Conservation (phyloP, 2,888 invertebrate genomes). For the Dascillus cervinus region DNA sequence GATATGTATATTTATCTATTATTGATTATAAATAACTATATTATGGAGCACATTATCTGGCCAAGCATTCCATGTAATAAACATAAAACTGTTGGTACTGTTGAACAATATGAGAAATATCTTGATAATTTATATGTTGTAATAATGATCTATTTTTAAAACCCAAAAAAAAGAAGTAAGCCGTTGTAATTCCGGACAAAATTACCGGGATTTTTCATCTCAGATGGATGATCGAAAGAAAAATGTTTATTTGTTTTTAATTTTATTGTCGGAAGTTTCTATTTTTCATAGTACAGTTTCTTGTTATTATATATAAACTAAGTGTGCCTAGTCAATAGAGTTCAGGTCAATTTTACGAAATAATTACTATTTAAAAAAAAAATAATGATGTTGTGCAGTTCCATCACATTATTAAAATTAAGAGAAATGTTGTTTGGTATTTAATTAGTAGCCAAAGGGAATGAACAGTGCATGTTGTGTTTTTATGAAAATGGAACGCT, state of each 20-base stretch:
- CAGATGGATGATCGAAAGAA: no score
- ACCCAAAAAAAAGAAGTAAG: slow-evolving; percentile 39
- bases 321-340: slow-evolving; percentile 61
- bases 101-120: slow-evolving; percentile 42
- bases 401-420: slow-evolving; percentile 21
- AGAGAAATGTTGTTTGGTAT: slow-evolving; percentile 23
- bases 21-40: no score
- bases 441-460: slow-evolving; percentile 18
- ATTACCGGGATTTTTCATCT: no score
- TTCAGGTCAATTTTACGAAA: slow-evolving; percentile 52
- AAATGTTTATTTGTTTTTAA: slow-evolving; percentile 41
- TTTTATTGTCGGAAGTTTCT: slow-evolving; percentile 46
- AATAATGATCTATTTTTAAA: slow-evolving; percentile 44
- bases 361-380: slow-evolving; percentile 36
- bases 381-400: slow-evolving; percentile 37
- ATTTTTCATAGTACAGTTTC: slow-evolving; percentile 49
- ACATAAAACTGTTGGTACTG: slow-evolving; percentile 46
- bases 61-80: slow-evolving; percentile 44
- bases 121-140: slow-evolving; percentile 45
- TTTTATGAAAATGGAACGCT: not conserved
- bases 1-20: no score
- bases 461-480: slow-evolving; percentile 10
- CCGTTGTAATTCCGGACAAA: slow-evolving; percentile 34
- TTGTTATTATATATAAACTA: slow-evolving; percentile 53
- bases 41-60: slow-evolving; percentile 45